Percentiles rank a stretch among this genome's conserved stretches.
phyloP scores from a whole-genome alignment of 2,888 invertebrate species.

The Aspidapion aeneum region DNA sequence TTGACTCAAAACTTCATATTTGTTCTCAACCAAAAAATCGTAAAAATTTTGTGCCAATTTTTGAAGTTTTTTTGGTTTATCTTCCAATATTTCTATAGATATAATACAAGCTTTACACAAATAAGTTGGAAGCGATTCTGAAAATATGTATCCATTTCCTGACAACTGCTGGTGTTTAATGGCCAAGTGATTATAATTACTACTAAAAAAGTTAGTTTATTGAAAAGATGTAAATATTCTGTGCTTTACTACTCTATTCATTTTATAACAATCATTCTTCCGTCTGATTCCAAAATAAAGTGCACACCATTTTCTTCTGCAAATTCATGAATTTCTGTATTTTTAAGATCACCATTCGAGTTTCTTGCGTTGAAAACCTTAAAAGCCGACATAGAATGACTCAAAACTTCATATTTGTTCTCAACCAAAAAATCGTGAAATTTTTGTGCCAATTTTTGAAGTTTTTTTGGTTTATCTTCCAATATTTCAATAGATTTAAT shows the following conservation, averaged over 20 bases:
- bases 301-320: conserved; percentile 36
- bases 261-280: conserved; percentile 38
- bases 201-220: no score
- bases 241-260: conserved; percentile 40
- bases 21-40: conserved; percentile 29
- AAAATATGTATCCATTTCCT: conserved; percentile 93
- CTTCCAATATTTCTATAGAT: conserved; percentile 71
- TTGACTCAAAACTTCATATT: conserved; percentile 37
- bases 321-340: conserved; percentile 32
- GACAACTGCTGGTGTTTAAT: conserved; percentile 94
- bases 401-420: conserved; percentile 33
- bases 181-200: no score
- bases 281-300: conserved; percentile 35
- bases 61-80: conserved; percentile 58
- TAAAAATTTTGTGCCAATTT: conserved; percentile 34
- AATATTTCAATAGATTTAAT: conserved; percentile 74
- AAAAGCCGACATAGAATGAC: conserved; percentile 38
- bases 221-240: no score
- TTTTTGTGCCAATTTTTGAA: conserved; percentile 42
- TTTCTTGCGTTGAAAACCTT: conserved; percentile 34
- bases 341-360: conserved; percentile 20
- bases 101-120: conserved; percentile 83
- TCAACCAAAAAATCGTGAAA: conserved; percentile 35
- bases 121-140: conserved; percentile 93
- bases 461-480: conserved; percentile 60